These are phyloP conservation scores for Heliconius aoede DNA, from an alignment of 2,888 invertebrate species.

Conservation along the genomic window DNA sequence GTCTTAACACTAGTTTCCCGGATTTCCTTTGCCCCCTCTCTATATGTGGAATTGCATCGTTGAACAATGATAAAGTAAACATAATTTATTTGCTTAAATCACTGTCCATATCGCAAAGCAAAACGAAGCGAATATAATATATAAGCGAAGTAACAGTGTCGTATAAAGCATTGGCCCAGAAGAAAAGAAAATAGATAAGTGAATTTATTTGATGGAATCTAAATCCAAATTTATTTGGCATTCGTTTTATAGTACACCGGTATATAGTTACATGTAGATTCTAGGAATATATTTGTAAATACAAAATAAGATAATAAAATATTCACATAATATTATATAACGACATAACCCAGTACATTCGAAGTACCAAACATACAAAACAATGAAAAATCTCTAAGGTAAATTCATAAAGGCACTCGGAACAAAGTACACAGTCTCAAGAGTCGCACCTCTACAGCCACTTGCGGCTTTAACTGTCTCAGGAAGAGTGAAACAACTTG, in stretches of 20 bases:
- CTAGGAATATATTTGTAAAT: not conserved
- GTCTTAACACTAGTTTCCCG: too few relatives aligned
- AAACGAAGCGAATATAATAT: too few relatives aligned
- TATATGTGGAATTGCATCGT: too few relatives aligned
- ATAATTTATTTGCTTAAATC: not conserved
- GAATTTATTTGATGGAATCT: conserved; percentile 10
- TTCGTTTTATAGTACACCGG: not conserved
- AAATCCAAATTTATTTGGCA: not conserved
- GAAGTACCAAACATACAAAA: conserved; percentile 21
- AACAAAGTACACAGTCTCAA: conserved; percentile 43
- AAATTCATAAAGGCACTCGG: conserved; percentile 45
- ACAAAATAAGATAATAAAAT: not conserved
- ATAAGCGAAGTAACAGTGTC: too few relatives aligned
- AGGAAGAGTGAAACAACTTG: conserved; percentile 40
- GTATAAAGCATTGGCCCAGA: not conserved
- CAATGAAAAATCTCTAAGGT: conserved; percentile 26
- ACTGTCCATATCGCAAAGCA: not conserved
- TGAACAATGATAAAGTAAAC: too few relatives aligned
- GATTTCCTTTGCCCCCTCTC: too few relatives aligned
- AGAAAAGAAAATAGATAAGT: conserved; percentile 5
- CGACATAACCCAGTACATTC: not conserved
- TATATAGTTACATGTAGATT: not conserved
- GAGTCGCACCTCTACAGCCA: conserved; percentile 44
- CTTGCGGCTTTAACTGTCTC: conserved; percentile 42
- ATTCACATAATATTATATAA: not conserved